Conservation (phyloP, 2,113 vertebrate species). For the Narcine bancroftii region DNA sequence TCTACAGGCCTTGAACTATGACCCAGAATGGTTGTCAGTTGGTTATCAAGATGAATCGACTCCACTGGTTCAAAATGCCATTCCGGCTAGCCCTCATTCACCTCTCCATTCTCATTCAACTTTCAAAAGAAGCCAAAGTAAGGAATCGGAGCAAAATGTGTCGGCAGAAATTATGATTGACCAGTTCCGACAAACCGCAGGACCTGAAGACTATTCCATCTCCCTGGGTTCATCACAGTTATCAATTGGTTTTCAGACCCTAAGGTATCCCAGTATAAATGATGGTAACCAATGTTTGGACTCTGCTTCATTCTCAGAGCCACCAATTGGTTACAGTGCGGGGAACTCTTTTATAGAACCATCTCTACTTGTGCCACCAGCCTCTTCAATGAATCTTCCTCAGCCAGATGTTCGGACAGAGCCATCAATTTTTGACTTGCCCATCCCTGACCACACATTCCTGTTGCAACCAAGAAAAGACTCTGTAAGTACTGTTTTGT, state of each 20-base stretch:
- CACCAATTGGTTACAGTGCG: background rate
- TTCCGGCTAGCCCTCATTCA: no score
- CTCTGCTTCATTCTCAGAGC: background rate
- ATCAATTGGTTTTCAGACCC: background rate
- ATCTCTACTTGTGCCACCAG: background rate
- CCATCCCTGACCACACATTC: background rate
- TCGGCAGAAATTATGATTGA: background rate
- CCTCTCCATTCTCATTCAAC: no score
- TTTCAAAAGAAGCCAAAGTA: background rate
- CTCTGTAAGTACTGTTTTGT: background rate
- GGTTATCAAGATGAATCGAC: background rate
- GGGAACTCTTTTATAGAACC: background rate
- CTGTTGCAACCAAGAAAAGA: background rate
- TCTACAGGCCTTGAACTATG: background rate
- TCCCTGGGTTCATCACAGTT: background rate
- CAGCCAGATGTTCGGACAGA: background rate
- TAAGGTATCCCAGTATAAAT: no score
- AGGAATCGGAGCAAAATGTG: background rate
- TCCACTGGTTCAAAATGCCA: background rate
- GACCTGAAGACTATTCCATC: background rate
- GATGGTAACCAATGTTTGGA: background rate
- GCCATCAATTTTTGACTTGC: background rate
- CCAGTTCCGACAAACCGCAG: background rate
- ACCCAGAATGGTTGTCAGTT: background rate
- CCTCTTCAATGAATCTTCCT: background rate